A percentile compares a stretch with the other conserved stretches of the same genome.
phyloP scores from a whole-genome alignment of 2,888 invertebrate species.

The Meiosimyza decipiens region DNA sequence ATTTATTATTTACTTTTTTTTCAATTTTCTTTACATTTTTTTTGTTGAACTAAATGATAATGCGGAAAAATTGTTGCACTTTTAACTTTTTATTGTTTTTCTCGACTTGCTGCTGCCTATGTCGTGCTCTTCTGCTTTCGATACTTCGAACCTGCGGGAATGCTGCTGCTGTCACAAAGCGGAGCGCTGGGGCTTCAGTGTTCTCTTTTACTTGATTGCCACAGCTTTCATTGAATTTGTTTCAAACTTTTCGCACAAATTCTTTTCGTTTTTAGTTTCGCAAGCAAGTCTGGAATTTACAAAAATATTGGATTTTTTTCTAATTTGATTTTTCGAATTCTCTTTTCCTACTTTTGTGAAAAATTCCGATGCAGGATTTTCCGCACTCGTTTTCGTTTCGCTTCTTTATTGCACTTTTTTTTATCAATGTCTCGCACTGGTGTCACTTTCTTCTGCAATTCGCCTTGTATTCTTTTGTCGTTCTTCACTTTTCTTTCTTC shows the following conservation, averaged over 20 bases:
- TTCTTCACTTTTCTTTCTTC: conserved; percentile 34
- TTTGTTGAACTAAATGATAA: background rate
- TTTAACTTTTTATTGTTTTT: background rate
- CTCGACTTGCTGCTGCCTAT: no score
- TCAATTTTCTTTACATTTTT: background rate
- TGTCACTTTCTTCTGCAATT: conserved; percentile 14
- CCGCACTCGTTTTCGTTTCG: conserved; percentile 20
- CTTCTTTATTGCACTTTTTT: conserved; percentile 13
- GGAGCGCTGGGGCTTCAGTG: conserved; percentile 44
- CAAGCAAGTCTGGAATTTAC: no score
- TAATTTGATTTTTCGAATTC: conserved; percentile 20
- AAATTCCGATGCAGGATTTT: conserved; percentile 26
- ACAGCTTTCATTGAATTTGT: no score
- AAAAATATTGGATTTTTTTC: background rate
- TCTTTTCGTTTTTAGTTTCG: no score
- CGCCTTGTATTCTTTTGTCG: conserved; percentile 1
- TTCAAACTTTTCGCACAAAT: no score
- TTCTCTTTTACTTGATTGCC: conserved; percentile 38
- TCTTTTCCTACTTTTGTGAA: conserved; percentile 24
- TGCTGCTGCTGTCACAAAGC: conserved; percentile 35
- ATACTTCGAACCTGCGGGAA: background rate
- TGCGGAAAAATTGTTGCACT: background rate
- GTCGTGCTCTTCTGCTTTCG: background rate
- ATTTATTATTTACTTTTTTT: conserved; percentile 2
- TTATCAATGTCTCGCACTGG: conserved; percentile 3